phyloP scores from a whole-genome alignment of 2,888 invertebrate genomes.

The Conus canariensis region DNA sequence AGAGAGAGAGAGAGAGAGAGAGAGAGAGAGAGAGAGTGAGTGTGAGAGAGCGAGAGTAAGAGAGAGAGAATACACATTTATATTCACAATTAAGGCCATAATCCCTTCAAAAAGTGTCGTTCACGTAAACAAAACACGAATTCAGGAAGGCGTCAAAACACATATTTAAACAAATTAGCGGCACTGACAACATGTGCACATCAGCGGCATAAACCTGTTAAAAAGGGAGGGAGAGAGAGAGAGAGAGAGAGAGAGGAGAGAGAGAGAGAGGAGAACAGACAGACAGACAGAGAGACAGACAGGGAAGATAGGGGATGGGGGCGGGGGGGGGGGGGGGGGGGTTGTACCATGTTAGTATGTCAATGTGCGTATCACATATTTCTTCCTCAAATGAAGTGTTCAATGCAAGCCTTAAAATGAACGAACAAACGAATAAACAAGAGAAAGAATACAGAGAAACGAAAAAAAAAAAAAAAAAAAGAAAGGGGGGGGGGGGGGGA shows the following conservation, averaged over 20 bases:
- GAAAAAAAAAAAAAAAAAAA: background rate
- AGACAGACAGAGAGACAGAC: background rate
- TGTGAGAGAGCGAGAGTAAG: slow-evolving; percentile 5
- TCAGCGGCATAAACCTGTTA: no score
- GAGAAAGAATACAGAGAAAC: background rate
- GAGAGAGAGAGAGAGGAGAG: background rate
- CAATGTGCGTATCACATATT: no score
- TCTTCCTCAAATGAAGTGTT: no score
- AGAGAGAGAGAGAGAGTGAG: background rate
- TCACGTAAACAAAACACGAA: no score
- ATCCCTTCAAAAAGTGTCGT: no score
- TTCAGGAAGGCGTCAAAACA: no score
- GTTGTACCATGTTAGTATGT: background rate
- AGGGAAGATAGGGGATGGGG: background rate
- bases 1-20: slow-evolving; percentile 12
- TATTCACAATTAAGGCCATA: background rate
- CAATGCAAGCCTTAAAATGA: background rate
- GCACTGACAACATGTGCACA: no score
- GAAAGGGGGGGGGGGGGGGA: background rate
- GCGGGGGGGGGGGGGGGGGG: background rate
- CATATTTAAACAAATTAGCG: no score
- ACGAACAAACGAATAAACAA: background rate
- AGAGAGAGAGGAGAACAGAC: background rate
- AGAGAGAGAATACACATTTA: background rate
- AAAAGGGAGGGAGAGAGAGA: background rate